Evolutionary conservation across 64 coral and sea anemone genomes (phyloP).

Genomic region (Astreopora myriophthalma): DNA sequence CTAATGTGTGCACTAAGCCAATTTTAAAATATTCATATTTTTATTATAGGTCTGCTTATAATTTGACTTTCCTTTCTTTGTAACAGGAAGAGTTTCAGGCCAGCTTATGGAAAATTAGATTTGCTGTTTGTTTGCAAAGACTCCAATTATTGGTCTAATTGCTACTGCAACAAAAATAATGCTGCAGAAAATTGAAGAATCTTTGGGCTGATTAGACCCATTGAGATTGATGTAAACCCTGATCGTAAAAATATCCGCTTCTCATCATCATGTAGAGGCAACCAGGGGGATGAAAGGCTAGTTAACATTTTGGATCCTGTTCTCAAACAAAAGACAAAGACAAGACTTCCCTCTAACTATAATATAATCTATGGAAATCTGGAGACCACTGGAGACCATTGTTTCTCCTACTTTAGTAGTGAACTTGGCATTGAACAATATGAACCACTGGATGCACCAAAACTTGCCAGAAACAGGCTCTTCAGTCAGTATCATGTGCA

Average conservation of each 20-base stretch:
- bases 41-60: neutral
- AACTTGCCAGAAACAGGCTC: slow-evolving; percentile 18
- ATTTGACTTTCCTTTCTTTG: neutral
- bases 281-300: slow-evolving; percentile 16
- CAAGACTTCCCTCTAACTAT: slow-evolving; percentile 28
- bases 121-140: slow-evolving; percentile 37
- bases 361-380: slow-evolving; percentile 47
- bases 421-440: slow-evolving; percentile 20
- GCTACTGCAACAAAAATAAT: slow-evolving; percentile 56
- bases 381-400: slow-evolving; percentile 24
- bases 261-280: neutral
- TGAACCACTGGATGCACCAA: neutral
- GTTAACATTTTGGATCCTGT: neutral
- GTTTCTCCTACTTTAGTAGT: slow-evolving; percentile 32
- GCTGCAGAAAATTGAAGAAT: neutral
- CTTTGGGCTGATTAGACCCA: slow-evolving; percentile 1
- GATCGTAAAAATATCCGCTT: slow-evolving; percentile 63
- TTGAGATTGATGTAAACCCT: slow-evolving; percentile 25
- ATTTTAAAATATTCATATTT: too few relatives aligned
- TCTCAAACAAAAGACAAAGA: neutral
- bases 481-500: slow-evolving; percentile 60
- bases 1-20: too few relatives aligned
- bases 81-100: slow-evolving; percentile 50
- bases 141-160: slow-evolving; percentile 45
- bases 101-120: slow-evolving; percentile 56